Conservation (phyloP, 2,888 invertebrate genomes). For the Leptopilina syphax region DNA sequence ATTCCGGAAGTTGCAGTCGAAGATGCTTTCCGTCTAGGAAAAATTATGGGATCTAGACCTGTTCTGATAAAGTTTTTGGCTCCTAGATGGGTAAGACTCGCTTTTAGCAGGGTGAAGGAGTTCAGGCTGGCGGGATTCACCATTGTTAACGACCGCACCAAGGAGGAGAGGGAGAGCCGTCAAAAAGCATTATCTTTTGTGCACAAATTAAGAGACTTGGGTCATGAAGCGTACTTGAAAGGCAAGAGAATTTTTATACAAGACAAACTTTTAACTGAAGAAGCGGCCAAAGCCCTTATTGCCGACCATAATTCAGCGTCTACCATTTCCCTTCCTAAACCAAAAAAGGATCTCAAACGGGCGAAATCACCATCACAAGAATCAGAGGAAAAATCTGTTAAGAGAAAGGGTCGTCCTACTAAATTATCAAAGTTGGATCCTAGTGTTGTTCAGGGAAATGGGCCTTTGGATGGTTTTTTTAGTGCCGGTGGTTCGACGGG, state of each 20-base stretch:
- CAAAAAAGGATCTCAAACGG: too few relatives aligned
- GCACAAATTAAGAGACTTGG: not conserved
- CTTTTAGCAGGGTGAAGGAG: not conserved
- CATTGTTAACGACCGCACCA: not conserved
- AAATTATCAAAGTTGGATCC: too few relatives aligned
- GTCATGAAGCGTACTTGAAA: not conserved
- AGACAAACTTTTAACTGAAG: too few relatives aligned
- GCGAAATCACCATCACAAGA: too few relatives aligned
- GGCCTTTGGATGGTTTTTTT: too few relatives aligned
- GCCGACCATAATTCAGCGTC: too few relatives aligned
- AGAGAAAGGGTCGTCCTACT: too few relatives aligned
- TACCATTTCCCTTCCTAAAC: too few relatives aligned
- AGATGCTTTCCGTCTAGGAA: not conserved
- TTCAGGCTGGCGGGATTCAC: not conserved
- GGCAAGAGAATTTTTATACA: not conserved
- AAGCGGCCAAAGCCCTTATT: too few relatives aligned
- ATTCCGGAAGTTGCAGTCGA: not conserved
- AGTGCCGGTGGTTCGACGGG: too few relatives aligned
- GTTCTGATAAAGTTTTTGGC: not conserved
- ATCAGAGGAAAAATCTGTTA: too few relatives aligned
- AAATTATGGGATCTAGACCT: not conserved
- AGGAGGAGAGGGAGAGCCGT: not conserved
- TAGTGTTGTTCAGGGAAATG: too few relatives aligned
- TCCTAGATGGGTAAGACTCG: not conserved
- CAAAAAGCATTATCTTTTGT: not conserved